phyloP scores from a whole-genome alignment of 2,888 invertebrate species.

The Drosophila meridiana region DNA sequence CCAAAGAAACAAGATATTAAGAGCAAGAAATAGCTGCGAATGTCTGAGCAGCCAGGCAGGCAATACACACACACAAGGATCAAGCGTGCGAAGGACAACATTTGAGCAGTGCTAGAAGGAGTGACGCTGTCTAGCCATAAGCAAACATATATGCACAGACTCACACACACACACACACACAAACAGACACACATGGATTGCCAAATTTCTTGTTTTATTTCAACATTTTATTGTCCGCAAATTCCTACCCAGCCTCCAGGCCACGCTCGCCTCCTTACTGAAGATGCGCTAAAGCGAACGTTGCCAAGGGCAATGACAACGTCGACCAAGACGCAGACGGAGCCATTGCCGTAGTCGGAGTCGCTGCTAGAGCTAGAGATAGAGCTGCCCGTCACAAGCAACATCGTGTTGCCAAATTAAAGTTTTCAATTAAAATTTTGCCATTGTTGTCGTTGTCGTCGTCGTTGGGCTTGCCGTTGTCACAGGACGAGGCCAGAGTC shows the following conservation, averaged over 20 bases:
- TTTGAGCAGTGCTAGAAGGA: slow-evolving; percentile 61
- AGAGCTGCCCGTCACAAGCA: slow-evolving; percentile 21
- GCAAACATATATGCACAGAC: slow-evolving; percentile 54
- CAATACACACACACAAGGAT: slow-evolving; percentile 39
- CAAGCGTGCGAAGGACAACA: slow-evolving; percentile 73
- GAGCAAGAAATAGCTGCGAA: slow-evolving; percentile 68
- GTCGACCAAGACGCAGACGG: slow-evolving; percentile 53
- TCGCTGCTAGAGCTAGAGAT: background rate
- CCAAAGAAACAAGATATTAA: slow-evolving; percentile 73
- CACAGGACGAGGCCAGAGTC: slow-evolving; percentile 9
- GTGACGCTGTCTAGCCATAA: slow-evolving; percentile 78
- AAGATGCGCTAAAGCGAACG: slow-evolving; percentile 48
- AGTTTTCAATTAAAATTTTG: slow-evolving; percentile 80
- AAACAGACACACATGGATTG: slow-evolving; percentile 18
- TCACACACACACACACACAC: slow-evolving; percentile 2
- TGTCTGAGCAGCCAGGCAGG: slow-evolving; percentile 52
- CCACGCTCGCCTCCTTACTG: slow-evolving; percentile 34
- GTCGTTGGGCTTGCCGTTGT: slow-evolving; percentile 47
- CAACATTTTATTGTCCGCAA: slow-evolving; percentile 69
- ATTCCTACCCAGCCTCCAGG: slow-evolving; percentile 52
- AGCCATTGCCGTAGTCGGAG: slow-evolving; percentile 35
- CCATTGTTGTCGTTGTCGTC: slow-evolving; percentile 67
- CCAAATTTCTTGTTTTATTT: slow-evolving; percentile 80
- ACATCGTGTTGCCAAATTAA: slow-evolving; percentile 75
- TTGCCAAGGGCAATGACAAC: slow-evolving; percentile 76